Conservation (phyloP, 2,888 invertebrate species). For the Dyspetes luteomarginatus region DNA sequence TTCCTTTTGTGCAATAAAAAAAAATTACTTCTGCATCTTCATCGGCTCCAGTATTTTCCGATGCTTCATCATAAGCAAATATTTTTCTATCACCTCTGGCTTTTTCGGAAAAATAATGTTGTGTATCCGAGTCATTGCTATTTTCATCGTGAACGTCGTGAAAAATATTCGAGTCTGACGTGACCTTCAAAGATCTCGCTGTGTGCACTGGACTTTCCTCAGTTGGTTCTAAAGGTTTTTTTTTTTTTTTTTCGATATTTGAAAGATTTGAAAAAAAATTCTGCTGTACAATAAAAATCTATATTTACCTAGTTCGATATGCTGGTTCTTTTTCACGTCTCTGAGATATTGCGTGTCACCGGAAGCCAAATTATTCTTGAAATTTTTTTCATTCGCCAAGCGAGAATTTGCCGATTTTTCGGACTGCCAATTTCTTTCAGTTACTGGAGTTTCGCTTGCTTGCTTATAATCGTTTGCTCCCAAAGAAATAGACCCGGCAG, state of each 20-base stretch:
- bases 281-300: not conserved
- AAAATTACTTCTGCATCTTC: conserved; percentile 27
- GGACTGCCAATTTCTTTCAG: conserved; percentile 48
- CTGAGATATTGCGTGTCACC: conserved; percentile 47
- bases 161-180: conserved; percentile 31
- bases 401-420: not conserved
- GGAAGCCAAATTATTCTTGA: conserved; percentile 40
- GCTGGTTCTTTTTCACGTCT: not conserved
- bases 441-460: conserved; percentile 21
- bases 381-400: conserved; percentile 38
- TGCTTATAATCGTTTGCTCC: conserved; percentile 35
- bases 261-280: not conserved
- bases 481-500: conserved; percentile 61
- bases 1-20: too few species aligned
- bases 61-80: conserved; percentile 10
- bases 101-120: conserved; percentile 43
- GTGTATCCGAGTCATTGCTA: conserved; percentile 32
- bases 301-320: not conserved
- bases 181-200: conserved; percentile 15
- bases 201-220: conserved; percentile 32
- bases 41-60: conserved; percentile 15
- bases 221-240: conserved; percentile 26
- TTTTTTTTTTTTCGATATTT: conserved; percentile 1
- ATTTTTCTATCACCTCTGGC: not conserved
- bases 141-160: conserved; percentile 25